Conservation (phyloP, 2,797 vertebrate genomes). For the Phoxinus dragarum region DNA sequence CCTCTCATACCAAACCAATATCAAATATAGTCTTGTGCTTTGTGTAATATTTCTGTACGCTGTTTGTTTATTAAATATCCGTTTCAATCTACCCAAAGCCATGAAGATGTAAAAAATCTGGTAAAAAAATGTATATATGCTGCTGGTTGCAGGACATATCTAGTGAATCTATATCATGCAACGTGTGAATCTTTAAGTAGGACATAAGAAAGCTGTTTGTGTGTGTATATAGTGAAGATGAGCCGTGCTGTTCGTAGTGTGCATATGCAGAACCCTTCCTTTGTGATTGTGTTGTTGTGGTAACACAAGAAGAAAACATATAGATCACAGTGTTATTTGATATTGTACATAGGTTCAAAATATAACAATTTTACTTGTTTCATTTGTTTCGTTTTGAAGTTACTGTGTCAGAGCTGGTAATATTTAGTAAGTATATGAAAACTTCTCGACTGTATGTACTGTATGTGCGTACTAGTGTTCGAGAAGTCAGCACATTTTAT, state of each 20-base stretch:
- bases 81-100: neutral
- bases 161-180: conserved; percentile 45
- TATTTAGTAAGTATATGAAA: conserved; percentile 7
- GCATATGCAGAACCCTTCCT: conserved; percentile 65
- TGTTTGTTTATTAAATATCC: conserved; percentile 22
- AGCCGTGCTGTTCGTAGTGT: conserved; percentile 55
- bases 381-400: neutral
- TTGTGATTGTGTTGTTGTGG: conserved; percentile 58
- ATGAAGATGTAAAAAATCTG: conserved; percentile 27
- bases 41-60: conserved; percentile 55
- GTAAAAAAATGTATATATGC: conserved; percentile 47
- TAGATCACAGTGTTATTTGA: conserved; percentile 43
- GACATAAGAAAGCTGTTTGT: conserved; percentile 50
- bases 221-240: conserved; percentile 66
- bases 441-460: neutral
- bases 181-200: conserved; percentile 51
- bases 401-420: conserved; percentile 11
- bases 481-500: neutral
- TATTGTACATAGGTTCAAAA: conserved; percentile 69
- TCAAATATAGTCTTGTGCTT: conserved; percentile 73
- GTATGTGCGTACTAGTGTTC: neutral
- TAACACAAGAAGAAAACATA: conserved; percentile 30
- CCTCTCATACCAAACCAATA: conserved; percentile 38
- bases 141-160: conserved; percentile 39
- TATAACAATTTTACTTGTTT: neutral